Evolutionary conservation across 2,113 vertebrate genomes (phyloP).

Genomic region (Anguilla japonica): DNA sequence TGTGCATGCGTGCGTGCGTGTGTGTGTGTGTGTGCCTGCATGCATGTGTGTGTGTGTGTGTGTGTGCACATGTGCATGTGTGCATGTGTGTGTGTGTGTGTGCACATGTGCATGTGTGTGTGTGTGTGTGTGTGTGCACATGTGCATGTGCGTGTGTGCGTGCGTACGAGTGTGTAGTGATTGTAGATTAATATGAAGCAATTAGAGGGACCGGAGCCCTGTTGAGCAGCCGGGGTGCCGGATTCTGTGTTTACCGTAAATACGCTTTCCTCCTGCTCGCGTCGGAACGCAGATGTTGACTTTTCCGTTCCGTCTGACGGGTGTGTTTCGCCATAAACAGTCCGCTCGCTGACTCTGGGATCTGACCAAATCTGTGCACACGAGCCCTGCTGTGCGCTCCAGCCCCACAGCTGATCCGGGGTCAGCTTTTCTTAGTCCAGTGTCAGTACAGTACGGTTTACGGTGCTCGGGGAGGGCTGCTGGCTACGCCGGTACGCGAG

Average conservation of each 20-base stretch:
- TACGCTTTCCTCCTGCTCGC: neutral
- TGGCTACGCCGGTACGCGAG: neutral
- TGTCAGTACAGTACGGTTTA: neutral
- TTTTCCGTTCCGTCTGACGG: neutral
- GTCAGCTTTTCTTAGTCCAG: neutral
- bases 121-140: too few species aligned
- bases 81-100: too few species aligned
- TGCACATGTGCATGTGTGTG: too few species aligned
- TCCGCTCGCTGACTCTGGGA: neutral
- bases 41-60: neutral
- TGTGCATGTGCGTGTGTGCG: neutral
- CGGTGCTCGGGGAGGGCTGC: neutral
- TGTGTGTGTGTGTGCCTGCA: neutral
- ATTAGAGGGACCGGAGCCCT: too few species aligned
- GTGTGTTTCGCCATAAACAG: neutral
- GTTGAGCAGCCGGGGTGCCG: neutral
- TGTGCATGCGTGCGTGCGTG: neutral
- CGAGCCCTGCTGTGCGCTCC: neutral
- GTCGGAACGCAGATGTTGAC: neutral
- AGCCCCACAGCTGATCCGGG: neutral
- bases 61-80: too few species aligned
- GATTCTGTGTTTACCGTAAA: neutral
- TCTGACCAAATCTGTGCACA: neutral
- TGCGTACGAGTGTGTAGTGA: neutral
- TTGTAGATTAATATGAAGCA: too few species aligned